Evolutionary conservation across 1,140 invertebrate species (phyloP).

Genomic region (Eueides isabella): DNA sequence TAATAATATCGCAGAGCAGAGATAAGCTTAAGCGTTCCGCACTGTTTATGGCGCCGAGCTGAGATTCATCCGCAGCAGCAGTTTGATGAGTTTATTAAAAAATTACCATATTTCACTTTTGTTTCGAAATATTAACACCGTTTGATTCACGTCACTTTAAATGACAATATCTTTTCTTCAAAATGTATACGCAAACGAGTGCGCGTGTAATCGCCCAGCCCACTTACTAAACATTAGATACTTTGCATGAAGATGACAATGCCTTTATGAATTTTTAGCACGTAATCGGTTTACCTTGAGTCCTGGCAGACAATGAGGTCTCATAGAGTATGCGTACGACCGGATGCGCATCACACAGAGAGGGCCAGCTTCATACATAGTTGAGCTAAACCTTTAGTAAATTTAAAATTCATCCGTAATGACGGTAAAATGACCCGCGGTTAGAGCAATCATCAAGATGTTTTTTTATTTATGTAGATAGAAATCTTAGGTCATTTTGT

Average conservation of each 20-base stretch:
- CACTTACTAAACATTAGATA: conserved; percentile 60
- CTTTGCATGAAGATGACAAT: conserved; percentile 59
- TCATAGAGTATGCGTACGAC: conserved; percentile 65
- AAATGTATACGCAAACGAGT: conserved; percentile 30
- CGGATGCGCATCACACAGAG: conserved; percentile 57
- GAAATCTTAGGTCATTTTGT: conserved; percentile 43
- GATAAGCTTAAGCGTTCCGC: conserved; percentile 70
- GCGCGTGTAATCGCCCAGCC: conserved; percentile 33
- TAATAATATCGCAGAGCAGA: conserved; percentile 78
- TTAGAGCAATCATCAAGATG: conserved; percentile 59
- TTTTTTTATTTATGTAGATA: conserved; percentile 40
- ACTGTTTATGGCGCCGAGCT: conserved; percentile 69
- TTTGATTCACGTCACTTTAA: conserved; percentile 2
- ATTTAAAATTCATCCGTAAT: conserved; percentile 75
- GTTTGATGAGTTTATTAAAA: conserved; percentile 54
- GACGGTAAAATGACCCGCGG: conserved; percentile 59
- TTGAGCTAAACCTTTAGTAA: conserved; percentile 61
- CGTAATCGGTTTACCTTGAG: conserved; percentile 72
- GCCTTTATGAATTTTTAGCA: conserved; percentile 72
- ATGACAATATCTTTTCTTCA: conserved; percentile 9
- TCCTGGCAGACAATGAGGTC: conserved; percentile 61
- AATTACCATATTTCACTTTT: conserved; percentile 32
- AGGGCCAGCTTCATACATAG: conserved; percentile 71
- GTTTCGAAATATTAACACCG: conserved; percentile 27
- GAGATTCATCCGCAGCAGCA: conserved; percentile 58